phyloP scores from a whole-genome alignment of 2,797 vertebrate species.

The Cynodonichthys magdalenae region DNA sequence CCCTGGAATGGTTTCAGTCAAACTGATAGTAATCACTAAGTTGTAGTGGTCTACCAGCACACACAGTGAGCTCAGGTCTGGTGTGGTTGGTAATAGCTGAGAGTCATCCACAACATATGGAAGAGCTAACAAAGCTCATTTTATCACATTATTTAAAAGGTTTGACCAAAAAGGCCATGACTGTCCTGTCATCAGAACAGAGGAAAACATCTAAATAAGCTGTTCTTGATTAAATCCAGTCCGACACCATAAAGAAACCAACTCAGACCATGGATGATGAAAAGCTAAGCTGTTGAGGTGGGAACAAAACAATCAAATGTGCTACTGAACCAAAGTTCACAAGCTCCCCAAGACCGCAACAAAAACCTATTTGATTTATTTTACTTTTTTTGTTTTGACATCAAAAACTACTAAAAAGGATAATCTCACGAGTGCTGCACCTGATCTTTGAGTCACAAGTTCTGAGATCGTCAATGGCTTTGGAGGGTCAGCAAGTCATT shows the following conservation, averaged over 20 bases:
- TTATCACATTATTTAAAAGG: too few relatives aligned
- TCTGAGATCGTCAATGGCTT: slow-evolving; percentile 72
- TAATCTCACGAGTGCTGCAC: slow-evolving; percentile 57
- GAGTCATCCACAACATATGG: too few relatives aligned
- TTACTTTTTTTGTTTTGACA: slow-evolving; percentile 43
- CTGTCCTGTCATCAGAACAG: too few relatives aligned
- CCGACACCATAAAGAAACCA: slow-evolving; percentile 10
- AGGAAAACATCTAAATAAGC: background rate
- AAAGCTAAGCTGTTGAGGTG: slow-evolving; percentile 46
- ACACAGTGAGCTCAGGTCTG: too few relatives aligned
- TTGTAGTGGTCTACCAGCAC: too few relatives aligned
- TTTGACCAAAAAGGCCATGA: too few relatives aligned
- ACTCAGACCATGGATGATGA: slow-evolving; percentile 49
- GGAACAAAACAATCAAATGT: slow-evolving; percentile 57
- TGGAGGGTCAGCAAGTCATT: slow-evolving; percentile 48
- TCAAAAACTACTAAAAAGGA: slow-evolving; percentile 48
- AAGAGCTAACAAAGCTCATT: too few relatives aligned
- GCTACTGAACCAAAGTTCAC: slow-evolving; percentile 55
- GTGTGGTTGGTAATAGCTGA: too few relatives aligned
- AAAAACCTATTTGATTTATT: slow-evolving; percentile 20
- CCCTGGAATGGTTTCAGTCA: too few relatives aligned
- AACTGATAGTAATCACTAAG: too few relatives aligned
- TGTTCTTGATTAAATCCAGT: slow-evolving; percentile 12
- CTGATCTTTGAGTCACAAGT: slow-evolving; percentile 62
- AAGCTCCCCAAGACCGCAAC: slow-evolving; percentile 45